Percentiles rank a stretch among this genome's conserved stretches.
phyloP scores from a whole-genome alignment of 2,113 vertebrate species.

The Austrofundulus limnaeus region DNA sequence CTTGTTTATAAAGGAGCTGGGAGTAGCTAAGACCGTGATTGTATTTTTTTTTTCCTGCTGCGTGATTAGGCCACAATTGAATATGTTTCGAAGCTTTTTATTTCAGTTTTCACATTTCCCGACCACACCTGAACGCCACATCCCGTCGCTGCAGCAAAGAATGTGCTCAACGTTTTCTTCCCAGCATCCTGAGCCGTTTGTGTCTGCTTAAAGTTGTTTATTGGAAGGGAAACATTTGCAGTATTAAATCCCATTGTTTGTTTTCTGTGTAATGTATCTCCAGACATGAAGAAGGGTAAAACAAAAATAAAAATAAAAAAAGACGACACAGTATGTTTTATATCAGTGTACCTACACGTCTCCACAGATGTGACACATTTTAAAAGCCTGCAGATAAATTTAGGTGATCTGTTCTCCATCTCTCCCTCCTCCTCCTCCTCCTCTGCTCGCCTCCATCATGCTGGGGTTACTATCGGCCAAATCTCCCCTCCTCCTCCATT shows the following conservation, averaged over 20 bases:
- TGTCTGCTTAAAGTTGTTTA: not conserved
- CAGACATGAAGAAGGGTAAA: not conserved
- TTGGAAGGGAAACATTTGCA: not conserved
- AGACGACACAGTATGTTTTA: too few species aligned
- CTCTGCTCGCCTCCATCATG: slow-evolving; percentile 21
- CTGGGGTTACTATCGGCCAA: slow-evolving; percentile 80
- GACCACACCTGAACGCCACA: slow-evolving; percentile 33
- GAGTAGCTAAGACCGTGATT: too few species aligned
- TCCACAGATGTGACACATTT: slow-evolving; percentile 45
- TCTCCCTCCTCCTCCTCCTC: too few species aligned
- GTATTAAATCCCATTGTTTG: not conserved
- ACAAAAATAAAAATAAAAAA: not conserved
- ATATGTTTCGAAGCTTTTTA: too few species aligned
- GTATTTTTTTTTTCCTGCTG: too few species aligned
- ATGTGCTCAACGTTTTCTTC: slow-evolving; percentile 10
- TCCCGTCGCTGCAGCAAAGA: slow-evolving; percentile 11
- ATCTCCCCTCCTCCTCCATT: slow-evolving; percentile 45
- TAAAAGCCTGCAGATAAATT: slow-evolving; percentile 44
- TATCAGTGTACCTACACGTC: too few species aligned
- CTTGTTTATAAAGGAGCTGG: too few species aligned
- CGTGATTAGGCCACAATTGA: too few species aligned
- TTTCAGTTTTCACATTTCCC: not conserved
- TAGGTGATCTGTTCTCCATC: slow-evolving; percentile 32
- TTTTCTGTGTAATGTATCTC: not conserved
- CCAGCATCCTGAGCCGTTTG: not conserved